These are phyloP conservation scores for Junonia oenone DNA, from an alignment of 2,888 invertebrate species.

Conservation along the genomic window DNA sequence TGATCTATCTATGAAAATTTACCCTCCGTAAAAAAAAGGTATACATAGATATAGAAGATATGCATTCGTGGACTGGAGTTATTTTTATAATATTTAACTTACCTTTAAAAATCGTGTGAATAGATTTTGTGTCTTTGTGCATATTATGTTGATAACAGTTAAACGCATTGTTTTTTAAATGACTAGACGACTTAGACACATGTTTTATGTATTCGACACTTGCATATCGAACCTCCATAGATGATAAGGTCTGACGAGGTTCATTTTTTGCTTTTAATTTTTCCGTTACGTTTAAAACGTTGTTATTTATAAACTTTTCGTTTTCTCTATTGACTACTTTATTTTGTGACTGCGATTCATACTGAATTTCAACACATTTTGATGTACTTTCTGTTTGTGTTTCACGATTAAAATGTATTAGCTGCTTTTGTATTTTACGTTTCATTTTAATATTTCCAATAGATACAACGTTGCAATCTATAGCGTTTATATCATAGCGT, in stretches of 20 bases:
- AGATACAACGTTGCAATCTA: constrained; percentile 34
- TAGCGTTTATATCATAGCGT: not conserved
- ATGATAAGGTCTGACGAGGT: constrained; percentile 41
- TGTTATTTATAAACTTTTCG: not conserved
- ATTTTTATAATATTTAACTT: not conserved
- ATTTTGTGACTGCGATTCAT: not conserved
- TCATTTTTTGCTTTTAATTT: constrained; percentile 7
- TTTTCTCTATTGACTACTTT: not conserved
- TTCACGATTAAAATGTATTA: constrained; percentile 18
- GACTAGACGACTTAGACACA: constrained; percentile 39
- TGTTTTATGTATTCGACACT: constrained; percentile 41
- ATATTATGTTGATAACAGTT: not conserved
- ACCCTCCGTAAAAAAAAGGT: too few relatives aligned
- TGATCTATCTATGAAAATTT: too few relatives aligned
- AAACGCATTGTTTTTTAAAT: not conserved
- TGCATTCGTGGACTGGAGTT: too few relatives aligned
- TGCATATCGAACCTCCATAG: constrained; percentile 47
- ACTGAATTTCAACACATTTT: constrained; percentile 2
- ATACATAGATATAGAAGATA: not conserved
- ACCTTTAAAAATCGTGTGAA: constrained; percentile 62
- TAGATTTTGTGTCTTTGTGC: constrained; percentile 34
- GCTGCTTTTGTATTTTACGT: constrained; percentile 11
- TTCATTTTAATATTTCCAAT: constrained; percentile 39
- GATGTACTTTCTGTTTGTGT: constrained; percentile 24
- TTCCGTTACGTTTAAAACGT: not conserved